A percentile compares a stretch with the other conserved stretches of the same genome.
Conservation (phyloP, 2,888 invertebrate species). For the Tipula unca region DNA sequence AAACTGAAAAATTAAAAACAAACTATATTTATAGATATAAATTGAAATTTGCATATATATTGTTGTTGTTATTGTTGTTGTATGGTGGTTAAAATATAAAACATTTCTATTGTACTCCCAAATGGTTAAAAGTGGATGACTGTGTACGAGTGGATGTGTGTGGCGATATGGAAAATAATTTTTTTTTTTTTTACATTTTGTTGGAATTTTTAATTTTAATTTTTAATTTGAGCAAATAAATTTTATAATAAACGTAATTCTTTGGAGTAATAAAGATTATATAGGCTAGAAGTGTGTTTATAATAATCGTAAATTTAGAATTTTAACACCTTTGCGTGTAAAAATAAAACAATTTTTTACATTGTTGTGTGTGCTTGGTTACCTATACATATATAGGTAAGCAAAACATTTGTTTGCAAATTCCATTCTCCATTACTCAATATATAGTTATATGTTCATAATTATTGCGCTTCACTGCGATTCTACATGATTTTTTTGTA, state of each 20-base stretch:
- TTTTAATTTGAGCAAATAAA: not conserved
- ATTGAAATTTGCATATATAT: not conserved
- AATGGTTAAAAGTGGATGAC: not conserved
- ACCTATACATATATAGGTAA: too few species aligned
- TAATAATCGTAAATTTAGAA: not conserved
- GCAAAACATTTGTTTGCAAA: too few species aligned
- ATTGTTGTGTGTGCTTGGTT: too few species aligned
- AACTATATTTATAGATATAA: not conserved
- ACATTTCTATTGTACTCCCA: not conserved
- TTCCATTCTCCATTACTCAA: too few species aligned
- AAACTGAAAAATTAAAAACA: not conserved
- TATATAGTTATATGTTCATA: too few species aligned
- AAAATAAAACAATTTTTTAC: not conserved
- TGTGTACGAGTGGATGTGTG: too few species aligned
- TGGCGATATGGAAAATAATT: too few species aligned
- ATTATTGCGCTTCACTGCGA: too few species aligned
- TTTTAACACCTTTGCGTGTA: not conserved
- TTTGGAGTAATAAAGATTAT: not conserved
- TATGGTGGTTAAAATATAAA: not conserved
- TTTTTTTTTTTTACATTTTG: not conserved
- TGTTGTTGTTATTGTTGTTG: not conserved
- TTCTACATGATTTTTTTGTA: too few species aligned
- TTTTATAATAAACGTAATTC: not conserved
- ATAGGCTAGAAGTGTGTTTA: not conserved
- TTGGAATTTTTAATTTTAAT: not conserved